Conservation (phyloP, 2,888 invertebrate genomes). For the Actias luna region DNA sequence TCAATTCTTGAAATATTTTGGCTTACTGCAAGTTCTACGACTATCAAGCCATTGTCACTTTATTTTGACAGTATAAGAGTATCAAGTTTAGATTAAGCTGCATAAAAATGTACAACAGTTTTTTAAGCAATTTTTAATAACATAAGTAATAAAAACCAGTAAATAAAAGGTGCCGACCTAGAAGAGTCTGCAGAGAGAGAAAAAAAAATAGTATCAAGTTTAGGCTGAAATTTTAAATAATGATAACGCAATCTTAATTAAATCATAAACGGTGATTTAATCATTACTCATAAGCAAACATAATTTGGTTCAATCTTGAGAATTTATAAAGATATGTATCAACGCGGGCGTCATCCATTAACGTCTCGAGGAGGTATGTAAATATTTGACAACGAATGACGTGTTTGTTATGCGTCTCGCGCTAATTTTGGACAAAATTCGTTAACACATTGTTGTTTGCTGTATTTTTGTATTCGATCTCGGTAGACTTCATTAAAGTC, state of each 20-base stretch:
- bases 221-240: neutral
- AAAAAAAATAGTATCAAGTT: neutral
- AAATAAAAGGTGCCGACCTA: too few relatives aligned
- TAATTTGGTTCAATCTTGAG: conserved; percentile 7
- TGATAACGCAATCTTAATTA: neutral
- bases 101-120: too few relatives aligned
- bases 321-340: conserved; percentile 12
- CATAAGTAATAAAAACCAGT: too few relatives aligned
- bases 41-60: too few relatives aligned
- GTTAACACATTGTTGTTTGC: conserved; percentile 13
- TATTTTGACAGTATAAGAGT: too few relatives aligned
- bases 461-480: conserved; percentile 6
- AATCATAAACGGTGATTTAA: conserved; percentile 8
- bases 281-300: conserved; percentile 10
- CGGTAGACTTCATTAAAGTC: neutral
- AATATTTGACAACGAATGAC: conserved; percentile 21
- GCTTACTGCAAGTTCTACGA: too few relatives aligned
- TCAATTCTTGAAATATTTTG: too few relatives aligned
- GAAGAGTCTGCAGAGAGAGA: too few relatives aligned
- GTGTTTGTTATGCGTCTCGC: conserved; percentile 15
- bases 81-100: too few relatives aligned
- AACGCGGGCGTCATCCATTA: conserved; percentile 20
- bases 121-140: too few relatives aligned
- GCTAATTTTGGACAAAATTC: conserved; percentile 17
- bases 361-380: conserved; percentile 15